Conservation (phyloP, 2,888 invertebrate species). For the Ectropis crepuscularia region DNA sequence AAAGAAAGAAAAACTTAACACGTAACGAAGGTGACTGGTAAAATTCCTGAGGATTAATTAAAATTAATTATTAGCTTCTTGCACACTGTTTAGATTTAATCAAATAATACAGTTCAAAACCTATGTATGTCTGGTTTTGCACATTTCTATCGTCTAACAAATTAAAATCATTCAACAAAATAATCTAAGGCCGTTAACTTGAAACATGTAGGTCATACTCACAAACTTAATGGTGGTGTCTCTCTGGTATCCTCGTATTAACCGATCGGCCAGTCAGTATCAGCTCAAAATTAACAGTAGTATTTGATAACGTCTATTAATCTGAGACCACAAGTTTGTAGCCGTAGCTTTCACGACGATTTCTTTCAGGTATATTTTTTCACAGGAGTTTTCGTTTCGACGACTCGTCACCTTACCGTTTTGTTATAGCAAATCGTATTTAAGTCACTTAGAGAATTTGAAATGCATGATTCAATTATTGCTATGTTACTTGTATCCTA, state of each 20-base stretch:
- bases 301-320: slow-evolving; percentile 78
- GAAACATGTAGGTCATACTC: slow-evolving; percentile 55
- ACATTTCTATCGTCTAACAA: slow-evolving; percentile 44
- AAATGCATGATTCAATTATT: slow-evolving; percentile 58
- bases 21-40: slow-evolving; percentile 72
- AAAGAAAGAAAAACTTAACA: slow-evolving; percentile 43
- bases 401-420: slow-evolving; percentile 39
- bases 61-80: slow-evolving; percentile 34
- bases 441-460: slow-evolving; percentile 33
- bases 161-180: slow-evolving; percentile 43
- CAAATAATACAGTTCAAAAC: slow-evolving; percentile 57
- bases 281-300: slow-evolving; percentile 80
- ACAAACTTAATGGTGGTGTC: slow-evolving; percentile 70
- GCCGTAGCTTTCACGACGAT: slow-evolving; percentile 69
- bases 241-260: slow-evolving; percentile 68
- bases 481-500: slow-evolving; percentile 52
- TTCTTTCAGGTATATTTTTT: slow-evolving; percentile 74
- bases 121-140: slow-evolving; percentile 72
- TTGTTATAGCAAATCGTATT: slow-evolving; percentile 40
- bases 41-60: slow-evolving; percentile 30
- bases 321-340: slow-evolving; percentile 81
- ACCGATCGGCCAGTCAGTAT: slow-evolving; percentile 71
- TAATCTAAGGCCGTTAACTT: slow-evolving; percentile 74
- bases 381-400: slow-evolving; percentile 35
- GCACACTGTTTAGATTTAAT: slow-evolving; percentile 39